Conservation (phyloP, 2,113 vertebrate genomes). For the Pomatostomus ruficeps region DNA sequence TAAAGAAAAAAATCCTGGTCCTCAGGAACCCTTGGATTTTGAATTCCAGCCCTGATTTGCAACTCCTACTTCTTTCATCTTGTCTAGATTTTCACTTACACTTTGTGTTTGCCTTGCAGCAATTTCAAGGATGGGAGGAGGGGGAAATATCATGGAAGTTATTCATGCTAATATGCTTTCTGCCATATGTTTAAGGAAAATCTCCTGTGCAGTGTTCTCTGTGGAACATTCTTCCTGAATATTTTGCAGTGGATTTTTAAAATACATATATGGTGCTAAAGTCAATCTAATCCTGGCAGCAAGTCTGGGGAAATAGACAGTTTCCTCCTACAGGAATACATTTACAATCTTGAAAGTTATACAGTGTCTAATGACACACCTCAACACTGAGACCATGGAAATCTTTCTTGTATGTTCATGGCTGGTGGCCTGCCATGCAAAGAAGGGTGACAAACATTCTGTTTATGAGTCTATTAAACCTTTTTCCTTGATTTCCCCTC, state of each 20-base stretch:
- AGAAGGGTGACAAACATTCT: neutral
- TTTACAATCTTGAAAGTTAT: neutral
- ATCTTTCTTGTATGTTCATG: neutral
- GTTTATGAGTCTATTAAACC: neutral
- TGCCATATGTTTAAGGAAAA: conserved; percentile 44
- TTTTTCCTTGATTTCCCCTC: neutral
- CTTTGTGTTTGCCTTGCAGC: neutral
- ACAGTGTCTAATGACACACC: neutral
- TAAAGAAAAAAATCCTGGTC: neutral
- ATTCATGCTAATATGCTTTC: conserved; percentile 14
- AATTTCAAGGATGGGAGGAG: neutral
- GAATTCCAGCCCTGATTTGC: neutral
- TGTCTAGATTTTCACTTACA: neutral
- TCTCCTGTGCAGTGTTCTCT: neutral
- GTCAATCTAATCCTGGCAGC: neutral
- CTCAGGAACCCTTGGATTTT: neutral
- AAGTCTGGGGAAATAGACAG: neutral
- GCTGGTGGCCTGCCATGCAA: neutral
- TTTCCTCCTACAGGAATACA: neutral
- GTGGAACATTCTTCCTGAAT: neutral
- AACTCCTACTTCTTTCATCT: neutral
- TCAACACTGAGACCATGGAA: neutral
- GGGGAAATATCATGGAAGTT: conserved; percentile 11
- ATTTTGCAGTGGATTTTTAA: conserved; percentile 1
- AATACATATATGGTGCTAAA: neutral